A percentile compares a stretch with the other conserved stretches of the same genome.
Evolutionary conservation across 2,888 invertebrate genomes (phyloP).

Genomic region (Orgyia antiqua): DNA sequence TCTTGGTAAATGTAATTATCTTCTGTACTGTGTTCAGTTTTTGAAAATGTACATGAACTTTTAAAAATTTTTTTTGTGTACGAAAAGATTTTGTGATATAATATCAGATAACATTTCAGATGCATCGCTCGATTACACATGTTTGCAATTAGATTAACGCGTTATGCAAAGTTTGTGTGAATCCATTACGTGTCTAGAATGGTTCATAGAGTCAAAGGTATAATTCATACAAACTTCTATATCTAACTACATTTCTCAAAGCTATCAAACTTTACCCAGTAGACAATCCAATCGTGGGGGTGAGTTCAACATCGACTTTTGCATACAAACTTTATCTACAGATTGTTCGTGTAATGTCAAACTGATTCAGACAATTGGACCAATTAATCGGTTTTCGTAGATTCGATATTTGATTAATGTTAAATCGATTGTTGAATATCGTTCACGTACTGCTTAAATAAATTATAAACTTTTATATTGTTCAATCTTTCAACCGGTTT

Average conservation of each 20-base stretch:
- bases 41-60: too few species aligned
- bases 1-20: too few species aligned
- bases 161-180: conserved; percentile 31
- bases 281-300: conserved; percentile 62
- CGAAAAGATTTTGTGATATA: too few species aligned
- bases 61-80: too few species aligned
- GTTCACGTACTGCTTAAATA: too few species aligned
- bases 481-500: too few species aligned
- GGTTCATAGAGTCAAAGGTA: conserved; percentile 36
- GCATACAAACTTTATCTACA: conserved; percentile 65
- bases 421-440: conserved; percentile 6
- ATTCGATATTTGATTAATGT: conserved; percentile 40
- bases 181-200: conserved; percentile 47
- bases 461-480: too few species aligned
- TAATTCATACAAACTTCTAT: conserved; percentile 55
- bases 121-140: background rate
- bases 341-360: conserved; percentile 63
- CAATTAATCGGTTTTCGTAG: conserved; percentile 61
- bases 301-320: conserved; percentile 60
- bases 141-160: conserved; percentile 7
- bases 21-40: too few species aligned
- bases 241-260: conserved; percentile 57
- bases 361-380: conserved; percentile 62
- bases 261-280: conserved; percentile 60
- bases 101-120: too few species aligned